These are phyloP conservation scores for Metalampra italica DNA, from an alignment of 2,888 invertebrate species.

Conservation along the genomic window DNA sequence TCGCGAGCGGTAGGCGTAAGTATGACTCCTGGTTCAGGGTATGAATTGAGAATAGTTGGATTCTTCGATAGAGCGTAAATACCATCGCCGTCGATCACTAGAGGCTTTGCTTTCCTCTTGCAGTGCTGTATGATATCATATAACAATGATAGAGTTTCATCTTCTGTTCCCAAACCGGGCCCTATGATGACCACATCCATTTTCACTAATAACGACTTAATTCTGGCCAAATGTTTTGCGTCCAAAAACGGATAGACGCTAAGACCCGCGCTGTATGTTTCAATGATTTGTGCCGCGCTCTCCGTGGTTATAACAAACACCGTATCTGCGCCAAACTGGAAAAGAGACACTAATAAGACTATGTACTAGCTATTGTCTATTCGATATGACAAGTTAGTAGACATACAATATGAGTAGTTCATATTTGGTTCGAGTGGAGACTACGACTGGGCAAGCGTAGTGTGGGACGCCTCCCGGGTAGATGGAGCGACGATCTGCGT, in stretches of 20 bases:
- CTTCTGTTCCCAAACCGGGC: constrained; percentile 92
- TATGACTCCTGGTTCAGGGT: constrained; percentile 81
- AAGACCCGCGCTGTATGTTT: constrained; percentile 96
- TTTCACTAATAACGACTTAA: constrained; percentile 86
- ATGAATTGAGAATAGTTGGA: constrained; percentile 82
- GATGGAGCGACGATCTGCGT: too few species aligned
- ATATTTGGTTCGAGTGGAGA: too few species aligned
- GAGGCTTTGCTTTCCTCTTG: constrained; percentile 81
- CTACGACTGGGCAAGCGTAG: too few species aligned
- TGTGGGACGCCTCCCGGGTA: too few species aligned
- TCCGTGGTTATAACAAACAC: constrained; percentile 93
- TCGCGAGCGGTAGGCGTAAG: constrained; percentile 94
- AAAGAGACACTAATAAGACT: constrained; percentile 18
- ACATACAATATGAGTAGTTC: too few species aligned
- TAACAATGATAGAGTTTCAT: constrained; percentile 78
- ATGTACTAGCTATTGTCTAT: too few species aligned
- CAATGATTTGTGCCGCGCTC: constrained; percentile 92
- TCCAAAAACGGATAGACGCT: constrained; percentile 95
- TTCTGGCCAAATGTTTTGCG: constrained; percentile 79
- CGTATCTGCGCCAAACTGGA: constrained; percentile 90
- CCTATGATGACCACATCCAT: constrained; percentile 93
- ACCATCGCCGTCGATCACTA: constrained; percentile 95
- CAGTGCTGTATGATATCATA: constrained; percentile 82
- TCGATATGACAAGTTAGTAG: too few species aligned
- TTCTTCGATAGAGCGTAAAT: constrained; percentile 84